Base-by-base conservation (phyloP, 2,113 vertebrate species). In the Malurus alboscapulatus region DNA sequence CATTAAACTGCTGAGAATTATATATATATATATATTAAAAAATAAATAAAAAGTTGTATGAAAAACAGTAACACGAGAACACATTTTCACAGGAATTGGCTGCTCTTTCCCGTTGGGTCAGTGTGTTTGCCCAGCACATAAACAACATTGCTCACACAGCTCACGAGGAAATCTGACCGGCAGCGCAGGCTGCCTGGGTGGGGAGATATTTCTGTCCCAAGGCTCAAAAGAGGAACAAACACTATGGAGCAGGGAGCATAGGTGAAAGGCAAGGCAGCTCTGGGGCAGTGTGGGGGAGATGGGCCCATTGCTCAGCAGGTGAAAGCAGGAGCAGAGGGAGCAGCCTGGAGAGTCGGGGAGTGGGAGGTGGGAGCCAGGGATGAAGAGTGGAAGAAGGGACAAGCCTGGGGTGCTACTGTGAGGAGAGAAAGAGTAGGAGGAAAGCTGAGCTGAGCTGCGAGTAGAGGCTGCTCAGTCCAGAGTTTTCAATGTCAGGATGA, bases 181-280 rank as follows among this genome's bases (percentile, higher is more conserved):
- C 85, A 83, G 63, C 1, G 0, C 38, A 63, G 26, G 62, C 87
- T 95, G 69, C 69, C 77, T 78, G 77, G 45, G 26, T 65, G 71
- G 77, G 57, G 65, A 88, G 65, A 72, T 93, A 88, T 79, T 95
- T 92, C 82, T 78, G 45, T 95, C 86, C 75, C 62, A 81, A 75
- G 54, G 77, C 42, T 62, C 58, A 22, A 75, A 87, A 92, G 88
- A 87, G 77, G 62, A 93, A 69, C 69, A 85, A 88, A 87, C 54
- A 85, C 50, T 34, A 54, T 7, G 73, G 81, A 82, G 63, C 50
- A 73, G 81, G 58, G 74, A 50, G 71, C 69, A 68, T 6, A 36
- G 48, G 74, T 87, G 88, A 82, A 92, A 82, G 1, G 6, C 48
- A 66, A 87, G 30, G 17, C 57, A 81, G 75, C 58, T 73, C 47